Percentiles rank a stretch among this genome's conserved stretches.
phyloP scores from a whole-genome alignment of 1,140 invertebrate genomes.

The Battus philenor region DNA sequence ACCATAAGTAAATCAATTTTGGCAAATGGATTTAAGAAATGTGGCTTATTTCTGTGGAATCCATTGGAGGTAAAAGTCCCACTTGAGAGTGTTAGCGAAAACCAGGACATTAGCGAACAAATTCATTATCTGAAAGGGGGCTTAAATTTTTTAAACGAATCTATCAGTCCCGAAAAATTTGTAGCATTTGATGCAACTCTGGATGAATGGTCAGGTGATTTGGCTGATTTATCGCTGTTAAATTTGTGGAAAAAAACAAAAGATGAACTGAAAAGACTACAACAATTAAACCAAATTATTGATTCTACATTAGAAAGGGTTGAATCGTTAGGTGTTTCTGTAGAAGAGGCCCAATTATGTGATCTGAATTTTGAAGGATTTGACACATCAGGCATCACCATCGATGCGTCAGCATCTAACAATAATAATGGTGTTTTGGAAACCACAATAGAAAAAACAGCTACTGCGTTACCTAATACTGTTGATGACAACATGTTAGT shows the following conservation, averaged over 20 bases:
- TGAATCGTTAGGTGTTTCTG: slow-evolving; percentile 19
- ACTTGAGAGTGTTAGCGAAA: not conserved
- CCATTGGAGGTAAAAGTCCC: slow-evolving; percentile 13
- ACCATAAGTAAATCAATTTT: slow-evolving; percentile 13
- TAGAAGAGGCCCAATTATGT: slow-evolving; percentile 19
- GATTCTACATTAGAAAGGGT: slow-evolving; percentile 5
- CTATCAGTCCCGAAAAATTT: slow-evolving; percentile 1
- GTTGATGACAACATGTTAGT: slow-evolving; percentile 21
- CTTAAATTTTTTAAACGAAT: slow-evolving; percentile 2
- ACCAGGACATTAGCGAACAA: not conserved
- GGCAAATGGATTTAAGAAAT: slow-evolving; percentile 13
- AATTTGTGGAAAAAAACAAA: slow-evolving; percentile 8
- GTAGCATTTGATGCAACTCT: slow-evolving; percentile 15
- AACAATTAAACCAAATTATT: slow-evolving; percentile 18
- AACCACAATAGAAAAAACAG: slow-evolving; percentile 22
- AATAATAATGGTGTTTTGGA: slow-evolving; percentile 24
- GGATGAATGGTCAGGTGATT: slow-evolving; percentile 19
- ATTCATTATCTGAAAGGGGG: not conserved
- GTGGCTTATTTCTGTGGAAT: slow-evolving; percentile 14
- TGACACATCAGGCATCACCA: too few relatives aligned
- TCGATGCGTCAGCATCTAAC: too few relatives aligned
- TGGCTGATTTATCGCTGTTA: slow-evolving; percentile 18
- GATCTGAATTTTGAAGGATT: too few relatives aligned
- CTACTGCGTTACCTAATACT: slow-evolving; percentile 23
- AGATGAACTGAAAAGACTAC: slow-evolving; percentile 7